Conservation (phyloP, 2,797 vertebrate genomes). For the Apogon hyalosoma region DNA sequence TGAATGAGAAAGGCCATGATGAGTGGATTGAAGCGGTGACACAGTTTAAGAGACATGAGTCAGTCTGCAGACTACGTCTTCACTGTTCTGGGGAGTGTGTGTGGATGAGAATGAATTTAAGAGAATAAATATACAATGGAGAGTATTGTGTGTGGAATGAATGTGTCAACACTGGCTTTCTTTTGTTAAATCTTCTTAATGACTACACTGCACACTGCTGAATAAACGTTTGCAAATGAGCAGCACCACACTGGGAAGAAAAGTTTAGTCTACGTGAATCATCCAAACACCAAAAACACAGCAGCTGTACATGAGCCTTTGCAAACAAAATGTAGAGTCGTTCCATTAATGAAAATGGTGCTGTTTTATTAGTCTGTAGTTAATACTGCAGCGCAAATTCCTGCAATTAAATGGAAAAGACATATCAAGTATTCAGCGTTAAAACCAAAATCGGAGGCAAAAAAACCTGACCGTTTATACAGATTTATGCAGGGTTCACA, state of each 20-base stretch:
- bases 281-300: conserved; percentile 1
- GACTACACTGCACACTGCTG: conserved; percentile 20
- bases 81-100: conserved; percentile 20
- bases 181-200: conserved; percentile 32
- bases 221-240: conserved; percentile 27
- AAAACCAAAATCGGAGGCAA: conserved; percentile 65
- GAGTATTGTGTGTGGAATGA: conserved; percentile 23
- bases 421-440: conserved; percentile 39
- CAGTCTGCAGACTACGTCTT: conserved; percentile 53
- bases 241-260: conserved; percentile 3
- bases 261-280: conserved; percentile 23
- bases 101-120: conserved; percentile 16
- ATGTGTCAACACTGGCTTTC: conserved; percentile 1
- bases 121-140: conserved; percentile 24
- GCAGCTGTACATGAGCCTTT: conserved; percentile 11
- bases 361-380: conserved; percentile 23
- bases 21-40: conserved; percentile 52
- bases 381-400: conserved; percentile 9
- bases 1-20: conserved; percentile 53
- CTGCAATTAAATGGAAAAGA: conserved; percentile 37
- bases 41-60: conserved; percentile 59
- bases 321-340: conserved; percentile 15
- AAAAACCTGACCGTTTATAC: conserved; percentile 57
- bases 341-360: background rate
- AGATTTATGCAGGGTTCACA: conserved; percentile 68